Conservation (phyloP, 2,888 invertebrate genomes). For the Rambutsinella grinnellia region DNA sequence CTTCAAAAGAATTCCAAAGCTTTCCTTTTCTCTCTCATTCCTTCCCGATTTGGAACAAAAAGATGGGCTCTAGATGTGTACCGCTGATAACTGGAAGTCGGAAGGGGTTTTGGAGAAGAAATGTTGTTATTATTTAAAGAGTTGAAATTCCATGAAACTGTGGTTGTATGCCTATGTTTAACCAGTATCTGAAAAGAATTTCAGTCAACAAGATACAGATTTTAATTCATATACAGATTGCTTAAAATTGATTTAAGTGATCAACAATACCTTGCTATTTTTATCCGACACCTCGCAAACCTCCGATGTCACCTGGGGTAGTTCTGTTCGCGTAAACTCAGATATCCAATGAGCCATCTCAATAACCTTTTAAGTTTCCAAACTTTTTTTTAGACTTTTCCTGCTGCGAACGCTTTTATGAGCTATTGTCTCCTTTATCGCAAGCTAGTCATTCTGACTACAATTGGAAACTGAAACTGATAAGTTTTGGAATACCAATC, state of each 20-base stretch:
- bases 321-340: slow-evolving; percentile 22
- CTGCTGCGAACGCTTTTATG: background rate
- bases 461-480: background rate
- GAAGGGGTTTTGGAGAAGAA: too few species aligned
- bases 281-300: slow-evolving; percentile 2
- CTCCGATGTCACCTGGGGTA: background rate
- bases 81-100: too few species aligned
- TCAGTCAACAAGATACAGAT: background rate
- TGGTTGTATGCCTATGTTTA: slow-evolving; percentile 14
- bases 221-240: too few species aligned
- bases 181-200: background rate
- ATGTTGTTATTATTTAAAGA: slow-evolving; percentile 15
- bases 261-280: background rate
- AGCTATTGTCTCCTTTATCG: background rate
- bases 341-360: slow-evolving; percentile 36
- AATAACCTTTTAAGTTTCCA: background rate
- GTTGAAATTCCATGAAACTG: slow-evolving; percentile 14
- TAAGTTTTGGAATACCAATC: background rate
- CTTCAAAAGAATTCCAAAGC: too few species aligned
- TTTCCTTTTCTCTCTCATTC: too few species aligned
- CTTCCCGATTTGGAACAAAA: too few species aligned
- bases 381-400: background rate
- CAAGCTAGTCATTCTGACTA: background rate
- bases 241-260: too few species aligned
- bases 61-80: too few species aligned